Percentiles rank a stretch among this genome's conserved stretches.
Conservation (phyloP, 2,888 invertebrate species). For the Phania funesta region DNA sequence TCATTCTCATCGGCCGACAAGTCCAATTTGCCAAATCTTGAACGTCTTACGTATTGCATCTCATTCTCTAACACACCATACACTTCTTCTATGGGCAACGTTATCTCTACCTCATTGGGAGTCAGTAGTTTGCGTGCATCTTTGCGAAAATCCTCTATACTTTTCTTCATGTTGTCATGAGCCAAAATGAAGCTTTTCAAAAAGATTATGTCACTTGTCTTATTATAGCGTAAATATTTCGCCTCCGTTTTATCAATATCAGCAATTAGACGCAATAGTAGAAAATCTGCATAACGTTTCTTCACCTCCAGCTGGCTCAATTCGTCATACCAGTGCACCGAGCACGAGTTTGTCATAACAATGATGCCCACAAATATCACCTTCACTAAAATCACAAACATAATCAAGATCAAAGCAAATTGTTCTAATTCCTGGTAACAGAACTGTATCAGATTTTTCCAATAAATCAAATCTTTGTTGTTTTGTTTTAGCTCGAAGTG, state of each 20-base stretch:
- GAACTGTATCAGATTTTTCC: conserved; percentile 66
- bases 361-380: conserved; percentile 68
- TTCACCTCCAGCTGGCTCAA: conserved; percentile 74
- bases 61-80: conserved; percentile 75
- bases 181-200: conserved; percentile 73
- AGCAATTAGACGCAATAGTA: conserved; percentile 75
- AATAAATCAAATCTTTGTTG: conserved; percentile 70
- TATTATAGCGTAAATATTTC: conserved; percentile 69
- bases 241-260: conserved; percentile 75
- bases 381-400: conserved; percentile 67
- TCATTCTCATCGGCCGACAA: conserved; percentile 73
- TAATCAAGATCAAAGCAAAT: conserved; percentile 66
- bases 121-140: conserved; percentile 76
- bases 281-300: conserved; percentile 77
- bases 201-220: conserved; percentile 67
- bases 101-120: conserved; percentile 76
- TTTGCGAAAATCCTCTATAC: conserved; percentile 77
- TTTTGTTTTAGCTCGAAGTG: conserved; percentile 71
- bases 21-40: conserved; percentile 72
- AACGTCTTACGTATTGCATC: conserved; percentile 70
- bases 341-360: conserved; percentile 68
- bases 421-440: conserved; percentile 68
- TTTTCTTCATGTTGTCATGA: conserved; percentile 75
- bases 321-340: conserved; percentile 70
- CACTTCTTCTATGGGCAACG: conserved; percentile 76